These are phyloP conservation scores for Istiophorus platypterus DNA, from an alignment of 2,113 vertebrate genomes.

Conservation along the genomic window DNA sequence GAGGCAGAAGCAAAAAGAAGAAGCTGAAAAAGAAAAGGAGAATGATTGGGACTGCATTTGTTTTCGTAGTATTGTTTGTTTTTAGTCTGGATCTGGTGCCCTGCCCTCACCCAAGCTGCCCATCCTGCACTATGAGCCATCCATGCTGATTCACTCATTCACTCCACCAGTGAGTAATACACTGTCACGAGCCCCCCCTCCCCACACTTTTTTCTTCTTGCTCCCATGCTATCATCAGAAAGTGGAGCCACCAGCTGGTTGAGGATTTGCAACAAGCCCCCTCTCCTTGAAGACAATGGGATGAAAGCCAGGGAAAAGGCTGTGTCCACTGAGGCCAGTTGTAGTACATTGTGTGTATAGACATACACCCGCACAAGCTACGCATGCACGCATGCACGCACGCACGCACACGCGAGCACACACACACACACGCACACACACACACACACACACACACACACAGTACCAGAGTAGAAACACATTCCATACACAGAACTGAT, in stretches of 20 bases:
- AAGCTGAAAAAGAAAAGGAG: slow-evolving; percentile 23
- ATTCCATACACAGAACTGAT: slow-evolving; percentile 73
- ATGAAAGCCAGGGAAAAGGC: slow-evolving; percentile 80
- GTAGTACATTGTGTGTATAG: slow-evolving; percentile 47
- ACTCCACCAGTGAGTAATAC: slow-evolving; percentile 71
- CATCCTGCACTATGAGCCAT: slow-evolving; percentile 83
- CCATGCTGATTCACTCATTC: slow-evolving; percentile 80
- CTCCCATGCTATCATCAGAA: slow-evolving; percentile 35
- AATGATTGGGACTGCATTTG: slow-evolving; percentile 39
- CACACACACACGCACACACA: too few species aligned
- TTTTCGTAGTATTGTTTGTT: slow-evolving; percentile 51
- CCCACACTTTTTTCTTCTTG: slow-evolving; percentile 1
- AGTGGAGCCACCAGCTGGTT: slow-evolving; percentile 39
- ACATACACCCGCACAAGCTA: slow-evolving; percentile 32
- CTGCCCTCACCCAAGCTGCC: slow-evolving; percentile 81
- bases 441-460: too few species aligned
- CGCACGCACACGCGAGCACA: slow-evolving; percentile 15
- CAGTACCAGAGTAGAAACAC: slow-evolving; percentile 32
- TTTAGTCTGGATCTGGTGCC: slow-evolving; percentile 57
- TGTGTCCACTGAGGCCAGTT: slow-evolving; percentile 50
- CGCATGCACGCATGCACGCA: slow-evolving; percentile 21
- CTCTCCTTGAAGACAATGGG: slow-evolving; percentile 74
- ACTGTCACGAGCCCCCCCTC: slow-evolving; percentile 21
- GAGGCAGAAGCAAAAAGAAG: slow-evolving; percentile 9
- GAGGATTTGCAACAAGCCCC: slow-evolving; percentile 58